A percentile compares a stretch with the other conserved stretches of the same genome.
Evolutionary conservation across 2,113 vertebrate species (phyloP).

Genomic region (Otis tarda): DNA sequence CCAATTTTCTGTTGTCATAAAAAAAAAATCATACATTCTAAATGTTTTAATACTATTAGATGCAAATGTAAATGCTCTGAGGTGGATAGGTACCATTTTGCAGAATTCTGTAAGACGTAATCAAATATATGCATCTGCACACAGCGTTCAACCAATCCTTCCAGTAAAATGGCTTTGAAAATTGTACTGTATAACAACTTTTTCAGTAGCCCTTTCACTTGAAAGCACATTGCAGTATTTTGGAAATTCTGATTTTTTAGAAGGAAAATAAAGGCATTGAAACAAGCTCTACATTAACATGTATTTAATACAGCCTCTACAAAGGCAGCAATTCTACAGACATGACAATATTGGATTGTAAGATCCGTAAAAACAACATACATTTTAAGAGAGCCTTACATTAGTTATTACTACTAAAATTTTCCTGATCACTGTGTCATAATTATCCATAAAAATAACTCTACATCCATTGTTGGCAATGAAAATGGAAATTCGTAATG

Average conservation of each 20-base stretch:
- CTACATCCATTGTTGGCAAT: not conserved
- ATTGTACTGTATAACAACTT: not conserved
- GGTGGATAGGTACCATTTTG: not conserved
- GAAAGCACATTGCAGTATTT: not conserved
- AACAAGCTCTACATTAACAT: not conserved
- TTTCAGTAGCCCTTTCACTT: not conserved
- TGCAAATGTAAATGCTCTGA: not conserved
- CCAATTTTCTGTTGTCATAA: not conserved
- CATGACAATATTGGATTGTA: not conserved
- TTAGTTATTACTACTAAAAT: not conserved
- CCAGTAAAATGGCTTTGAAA: not conserved
- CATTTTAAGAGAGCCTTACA: not conserved
- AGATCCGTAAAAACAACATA: not conserved
- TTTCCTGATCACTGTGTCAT: not conserved
- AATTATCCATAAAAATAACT: not conserved
- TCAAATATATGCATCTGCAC: not conserved
- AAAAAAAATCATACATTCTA: not conserved
- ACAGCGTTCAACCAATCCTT: not conserved
- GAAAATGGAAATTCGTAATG: not conserved
- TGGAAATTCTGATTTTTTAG: not conserved
- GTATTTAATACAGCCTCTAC: not conserved
- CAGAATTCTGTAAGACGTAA: not conserved
- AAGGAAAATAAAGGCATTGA: not conserved
- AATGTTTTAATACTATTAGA: not conserved
- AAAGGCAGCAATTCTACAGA: not conserved